These are phyloP conservation scores for Misgurnus anguillicaudatus DNA, from an alignment of 2,113 vertebrate genomes.

Conservation along the genomic window DNA sequence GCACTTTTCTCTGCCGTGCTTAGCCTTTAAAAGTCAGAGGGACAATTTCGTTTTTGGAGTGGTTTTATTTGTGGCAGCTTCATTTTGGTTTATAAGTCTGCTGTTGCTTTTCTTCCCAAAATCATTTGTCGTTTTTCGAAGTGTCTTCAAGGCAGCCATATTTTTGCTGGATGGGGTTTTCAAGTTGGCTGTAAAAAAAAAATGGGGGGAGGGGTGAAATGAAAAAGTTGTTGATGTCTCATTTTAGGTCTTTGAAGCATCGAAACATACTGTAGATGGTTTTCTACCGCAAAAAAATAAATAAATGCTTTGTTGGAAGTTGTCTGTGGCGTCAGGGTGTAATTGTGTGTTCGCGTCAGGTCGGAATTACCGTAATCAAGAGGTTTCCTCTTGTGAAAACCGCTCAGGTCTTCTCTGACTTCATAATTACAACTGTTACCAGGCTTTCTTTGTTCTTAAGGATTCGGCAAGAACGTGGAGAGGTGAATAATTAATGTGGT, in stretches of 20 bases:
- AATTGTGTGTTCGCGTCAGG: too few relatives aligned
- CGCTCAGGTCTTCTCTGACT: too few relatives aligned
- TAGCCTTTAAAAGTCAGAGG: conserved; percentile 6
- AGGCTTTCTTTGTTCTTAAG: too few relatives aligned
- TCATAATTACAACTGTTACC: too few relatives aligned
- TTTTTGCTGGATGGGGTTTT: too few relatives aligned
- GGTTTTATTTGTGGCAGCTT: conserved; percentile 25
- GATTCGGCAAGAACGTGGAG: too few relatives aligned
- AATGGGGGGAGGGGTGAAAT: too few relatives aligned
- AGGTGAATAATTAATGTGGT: too few relatives aligned
- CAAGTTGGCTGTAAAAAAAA: background rate
- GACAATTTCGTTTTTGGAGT: background rate
- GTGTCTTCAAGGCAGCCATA: background rate
- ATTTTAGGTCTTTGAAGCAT: background rate
- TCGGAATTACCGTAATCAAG: too few relatives aligned
- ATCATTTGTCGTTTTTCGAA: background rate
- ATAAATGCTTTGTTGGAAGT: background rate
- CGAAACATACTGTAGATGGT: background rate
- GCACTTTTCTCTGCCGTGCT: conserved; percentile 10
- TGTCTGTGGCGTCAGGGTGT: background rate
- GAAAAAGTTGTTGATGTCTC: background rate
- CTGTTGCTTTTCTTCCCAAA: background rate
- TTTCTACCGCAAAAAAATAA: background rate
- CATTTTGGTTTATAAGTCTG: conserved; percentile 14
- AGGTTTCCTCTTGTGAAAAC: too few relatives aligned